Percentiles rank a stretch among this genome's conserved stretches.
phyloP scores from a whole-genome alignment of 2,797 vertebrate species.

The Chelon labrosus region DNA sequence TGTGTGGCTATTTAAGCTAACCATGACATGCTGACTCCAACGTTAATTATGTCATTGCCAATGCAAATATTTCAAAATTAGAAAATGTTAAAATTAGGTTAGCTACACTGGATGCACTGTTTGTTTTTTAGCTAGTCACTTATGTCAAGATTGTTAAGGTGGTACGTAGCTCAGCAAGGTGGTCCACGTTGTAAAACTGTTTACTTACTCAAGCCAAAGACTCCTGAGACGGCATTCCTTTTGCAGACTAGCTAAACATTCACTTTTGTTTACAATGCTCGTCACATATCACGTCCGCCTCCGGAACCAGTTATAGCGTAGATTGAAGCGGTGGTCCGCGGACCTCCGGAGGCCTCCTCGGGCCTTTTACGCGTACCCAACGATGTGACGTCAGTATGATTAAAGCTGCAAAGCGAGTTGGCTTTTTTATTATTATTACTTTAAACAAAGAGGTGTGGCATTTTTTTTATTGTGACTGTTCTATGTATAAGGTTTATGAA shows the following conservation, averaged over 20 bases:
- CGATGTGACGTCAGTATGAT: too few species aligned
- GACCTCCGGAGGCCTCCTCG: neutral
- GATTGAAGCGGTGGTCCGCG: conserved; percentile 25
- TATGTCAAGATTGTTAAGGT: neutral
- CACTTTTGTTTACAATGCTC: conserved; percentile 65
- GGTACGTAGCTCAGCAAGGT: rapidly evolving
- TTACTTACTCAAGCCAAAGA: conserved; percentile 57
- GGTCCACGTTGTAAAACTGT: neutral
- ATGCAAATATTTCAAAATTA: neutral
- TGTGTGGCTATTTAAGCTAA: neutral
- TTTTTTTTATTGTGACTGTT: too few species aligned
- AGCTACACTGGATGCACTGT: neutral
- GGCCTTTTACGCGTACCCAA: too few species aligned
- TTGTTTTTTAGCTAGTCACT: neutral
- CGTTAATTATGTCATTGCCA: neutral
- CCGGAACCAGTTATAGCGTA: neutral
- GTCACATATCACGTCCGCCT: conserved; percentile 50
- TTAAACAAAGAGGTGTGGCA: too few species aligned
- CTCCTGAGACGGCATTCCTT: conserved; percentile 52
- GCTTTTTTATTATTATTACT: too few species aligned
- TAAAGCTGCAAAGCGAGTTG: too few species aligned
- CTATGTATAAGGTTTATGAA: too few species aligned
- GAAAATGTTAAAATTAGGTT: neutral
- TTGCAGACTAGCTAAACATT: conserved; percentile 2
- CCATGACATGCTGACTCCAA: neutral